Base-by-base conservation (phyloP, 2,888 invertebrate genomes). In the Pedicia rivosa region DNA sequence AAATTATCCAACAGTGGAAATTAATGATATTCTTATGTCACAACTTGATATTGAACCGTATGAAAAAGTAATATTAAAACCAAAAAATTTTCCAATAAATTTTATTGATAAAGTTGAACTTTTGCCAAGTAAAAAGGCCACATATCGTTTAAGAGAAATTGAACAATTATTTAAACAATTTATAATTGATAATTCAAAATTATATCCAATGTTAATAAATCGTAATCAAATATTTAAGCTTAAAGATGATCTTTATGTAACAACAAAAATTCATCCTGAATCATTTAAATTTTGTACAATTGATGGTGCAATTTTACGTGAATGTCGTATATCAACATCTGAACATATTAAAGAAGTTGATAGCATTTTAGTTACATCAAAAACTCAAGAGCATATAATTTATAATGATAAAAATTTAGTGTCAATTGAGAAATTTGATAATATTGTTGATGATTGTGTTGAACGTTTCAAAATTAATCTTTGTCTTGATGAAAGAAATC, bases 341-440 rank as follows among this genome's bases (percentile, higher is more conserved):
- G 62, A 62, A 43, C 44, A 56, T 31, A 52, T 55, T 50, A 64
- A 68, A 42, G 64, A 65, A 43, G 66, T 70, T 40, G 64, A 64
- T 44, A 62, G 65, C 26, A 50, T 69, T n/a, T 56, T 72, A 42
- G 51, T 58, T 2, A 52, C 53, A 16, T 45, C 46, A 27, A 29
- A 36, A 9, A 39, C 43, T 10, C 32, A 40, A 2, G 56, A 64
- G 52, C 46, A 62, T 31, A 55, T 58, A 42, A 62, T 35, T n/a
- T 13, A 17, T 19, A 16, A 35, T n/a, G 13, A 35, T 27, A 52
- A 55, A 38, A 59, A 60, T 44, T 45, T 58, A 12, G 55, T 61
- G 30, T 46, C 50, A 20, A 45, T 62, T 36, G 52, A 55, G 3
- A 53, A 56, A 37, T 62, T 57, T 43, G 55, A 62, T 43, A 44